Evolutionary conservation across 2,888 invertebrate genomes (phyloP).

Genomic region (Orthonevra nobilis): DNA sequence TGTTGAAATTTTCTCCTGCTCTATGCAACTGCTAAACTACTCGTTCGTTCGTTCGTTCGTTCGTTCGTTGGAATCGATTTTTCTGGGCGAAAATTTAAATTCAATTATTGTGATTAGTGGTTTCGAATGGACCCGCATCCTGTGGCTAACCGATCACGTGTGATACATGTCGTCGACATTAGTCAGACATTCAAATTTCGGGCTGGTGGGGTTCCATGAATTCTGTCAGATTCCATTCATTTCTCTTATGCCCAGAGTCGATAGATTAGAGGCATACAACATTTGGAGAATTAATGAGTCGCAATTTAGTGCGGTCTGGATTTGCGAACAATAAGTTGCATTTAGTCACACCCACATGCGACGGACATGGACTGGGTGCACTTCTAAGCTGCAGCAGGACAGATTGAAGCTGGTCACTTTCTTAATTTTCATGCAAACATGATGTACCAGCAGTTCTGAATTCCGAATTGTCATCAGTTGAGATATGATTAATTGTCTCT

Average conservation of each 20-base stretch:
- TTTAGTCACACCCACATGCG: slow-evolving; percentile 66
- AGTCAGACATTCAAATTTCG: slow-evolving; percentile 58
- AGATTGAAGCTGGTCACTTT: background rate
- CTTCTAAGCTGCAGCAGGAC: too few relatives aligned
- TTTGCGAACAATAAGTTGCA: slow-evolving; percentile 1
- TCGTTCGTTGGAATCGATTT: too few relatives aligned
- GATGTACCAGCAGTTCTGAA: background rate
- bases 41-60: too few relatives aligned
- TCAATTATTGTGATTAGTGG: slow-evolving; percentile 71
- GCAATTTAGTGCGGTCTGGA: slow-evolving; percentile 58
- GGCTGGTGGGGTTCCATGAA: slow-evolving; percentile 10
- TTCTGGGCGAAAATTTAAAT: slow-evolving; percentile 62
- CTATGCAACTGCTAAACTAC: slow-evolving; percentile 17
- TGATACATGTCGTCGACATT: slow-evolving; percentile 68
- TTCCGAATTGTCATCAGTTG: background rate
- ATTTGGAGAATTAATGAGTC: slow-evolving; percentile 60
- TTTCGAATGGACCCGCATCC: slow-evolving; percentile 68
- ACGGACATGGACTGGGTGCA: background rate
- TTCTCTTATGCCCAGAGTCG: slow-evolving; percentile 49
- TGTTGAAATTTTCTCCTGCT: background rate
- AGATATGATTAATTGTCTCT: background rate
- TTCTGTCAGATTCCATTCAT: slow-evolving; percentile 49
- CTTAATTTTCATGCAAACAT: slow-evolving; percentile 9
- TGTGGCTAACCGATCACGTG: slow-evolving; percentile 70
- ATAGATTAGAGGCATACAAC: slow-evolving; percentile 43